These are phyloP conservation scores for Drosophila subobscura DNA, from an alignment of 1,140 invertebrate genomes.

Conservation along the genomic window DNA sequence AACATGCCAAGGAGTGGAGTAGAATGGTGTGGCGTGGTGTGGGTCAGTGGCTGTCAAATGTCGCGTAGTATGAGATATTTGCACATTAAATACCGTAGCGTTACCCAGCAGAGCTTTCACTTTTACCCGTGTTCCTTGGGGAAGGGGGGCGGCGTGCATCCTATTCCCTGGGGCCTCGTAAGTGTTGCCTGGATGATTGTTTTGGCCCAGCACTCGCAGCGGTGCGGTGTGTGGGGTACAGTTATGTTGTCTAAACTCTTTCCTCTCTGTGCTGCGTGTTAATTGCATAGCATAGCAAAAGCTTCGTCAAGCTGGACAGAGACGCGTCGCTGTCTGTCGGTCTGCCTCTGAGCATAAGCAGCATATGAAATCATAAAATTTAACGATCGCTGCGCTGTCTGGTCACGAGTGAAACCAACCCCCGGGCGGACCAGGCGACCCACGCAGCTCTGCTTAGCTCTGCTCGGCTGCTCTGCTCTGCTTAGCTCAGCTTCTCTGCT, in stretches of 20 bases:
- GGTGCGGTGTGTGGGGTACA: constrained; percentile 36
- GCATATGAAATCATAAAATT: constrained; percentile 77
- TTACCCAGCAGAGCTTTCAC: constrained; percentile 56
- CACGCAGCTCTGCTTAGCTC: not conserved
- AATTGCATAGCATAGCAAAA: constrained; percentile 39
- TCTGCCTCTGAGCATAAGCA: constrained; percentile 14
- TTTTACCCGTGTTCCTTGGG: constrained; percentile 45
- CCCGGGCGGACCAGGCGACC: constrained; percentile 39
- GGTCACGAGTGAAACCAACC: constrained; percentile 35
- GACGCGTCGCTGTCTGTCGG: constrained; percentile 11
- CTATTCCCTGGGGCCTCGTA: constrained; percentile 70
- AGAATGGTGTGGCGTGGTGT: constrained; percentile 15
- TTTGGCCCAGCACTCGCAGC: constrained; percentile 34
- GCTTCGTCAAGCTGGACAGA: constrained; percentile 14
- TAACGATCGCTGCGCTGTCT: constrained; percentile 66
- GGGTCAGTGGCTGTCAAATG: constrained; percentile 38
- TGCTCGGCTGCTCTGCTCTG: too few relatives aligned
- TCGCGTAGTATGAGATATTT: constrained; percentile 65
- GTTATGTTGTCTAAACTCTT: constrained; percentile 41
- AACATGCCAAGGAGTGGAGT: constrained; percentile 25
- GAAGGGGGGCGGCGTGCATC: constrained; percentile 8
- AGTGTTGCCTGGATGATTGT: constrained; percentile 76
- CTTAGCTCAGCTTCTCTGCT: too few relatives aligned
- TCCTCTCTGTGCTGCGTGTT: constrained; percentile 29
- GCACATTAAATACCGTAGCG: constrained; percentile 79